These are phyloP conservation scores for Pyrrhosoma nymphula DNA, from an alignment of 2,888 invertebrate genomes.

Conservation along the genomic window DNA sequence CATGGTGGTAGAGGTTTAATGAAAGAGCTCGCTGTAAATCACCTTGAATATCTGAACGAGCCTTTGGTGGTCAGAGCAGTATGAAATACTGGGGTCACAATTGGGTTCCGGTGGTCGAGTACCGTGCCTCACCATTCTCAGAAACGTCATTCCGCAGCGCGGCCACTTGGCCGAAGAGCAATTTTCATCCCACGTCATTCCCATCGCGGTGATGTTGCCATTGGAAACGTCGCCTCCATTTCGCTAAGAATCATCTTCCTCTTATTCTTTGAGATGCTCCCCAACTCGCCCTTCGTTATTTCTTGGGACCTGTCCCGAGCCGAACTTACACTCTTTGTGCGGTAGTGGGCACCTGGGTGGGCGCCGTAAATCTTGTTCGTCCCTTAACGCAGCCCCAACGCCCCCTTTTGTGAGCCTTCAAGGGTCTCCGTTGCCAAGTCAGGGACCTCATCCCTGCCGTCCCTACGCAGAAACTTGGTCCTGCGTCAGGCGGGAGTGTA, in stretches of 20 bases:
- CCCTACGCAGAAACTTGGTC: neutral
- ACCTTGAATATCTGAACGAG: neutral
- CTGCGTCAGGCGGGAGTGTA: too few relatives aligned
- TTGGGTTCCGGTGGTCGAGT: too few relatives aligned
- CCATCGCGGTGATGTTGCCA: neutral
- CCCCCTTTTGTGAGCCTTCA: neutral
- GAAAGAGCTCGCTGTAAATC: neutral
- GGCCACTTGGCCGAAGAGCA: neutral
- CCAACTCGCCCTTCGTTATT: neutral
- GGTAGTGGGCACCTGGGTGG: constrained; percentile 1
- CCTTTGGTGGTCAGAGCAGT: neutral
- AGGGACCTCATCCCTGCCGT: neutral
- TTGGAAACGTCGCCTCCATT: neutral
- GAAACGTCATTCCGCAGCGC: too few relatives aligned
- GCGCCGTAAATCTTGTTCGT: constrained; percentile 45
- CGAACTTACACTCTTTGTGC: neutral
- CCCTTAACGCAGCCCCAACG: neutral
- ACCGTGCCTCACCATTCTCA: neutral
- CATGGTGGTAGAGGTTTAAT: neutral
- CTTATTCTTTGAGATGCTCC: constrained; percentile 1
- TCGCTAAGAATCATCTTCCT: neutral
- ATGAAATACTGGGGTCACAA: neutral
- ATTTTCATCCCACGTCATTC: neutral
- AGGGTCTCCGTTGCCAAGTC: neutral
- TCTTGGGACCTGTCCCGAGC: neutral